Percentiles rank a stretch among this genome's conserved stretches.
phyloP scores from a whole-genome alignment of 2,888 invertebrate genomes.

The Ornithoptera alexandrae region DNA sequence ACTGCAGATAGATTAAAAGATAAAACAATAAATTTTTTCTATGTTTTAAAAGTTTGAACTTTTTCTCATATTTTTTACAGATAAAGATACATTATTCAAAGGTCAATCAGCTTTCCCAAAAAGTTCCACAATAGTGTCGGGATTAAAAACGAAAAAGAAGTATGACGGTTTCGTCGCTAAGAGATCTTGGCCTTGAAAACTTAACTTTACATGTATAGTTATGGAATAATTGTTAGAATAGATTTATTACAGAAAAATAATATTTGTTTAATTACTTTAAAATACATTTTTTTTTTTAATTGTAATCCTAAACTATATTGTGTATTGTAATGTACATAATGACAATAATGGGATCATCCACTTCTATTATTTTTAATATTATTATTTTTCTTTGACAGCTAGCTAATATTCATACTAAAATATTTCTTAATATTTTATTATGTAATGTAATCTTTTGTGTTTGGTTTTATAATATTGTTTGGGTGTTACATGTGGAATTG shows the following conservation, averaged over 20 bases:
- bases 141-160: constrained; percentile 89
- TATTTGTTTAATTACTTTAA: not conserved
- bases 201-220: constrained; percentile 12
- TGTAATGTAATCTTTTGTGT: too few species aligned
- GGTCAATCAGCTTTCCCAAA: constrained; percentile 92
- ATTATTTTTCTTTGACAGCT: too few species aligned
- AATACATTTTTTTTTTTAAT: too few species aligned
- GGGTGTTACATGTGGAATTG: too few species aligned
- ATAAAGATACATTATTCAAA: constrained; percentile 68
- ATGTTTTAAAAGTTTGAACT: constrained; percentile 2
- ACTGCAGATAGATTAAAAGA: not conserved
- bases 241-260: not conserved
- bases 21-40: not conserved
- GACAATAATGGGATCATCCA: too few species aligned
- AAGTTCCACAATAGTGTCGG: constrained; percentile 90
- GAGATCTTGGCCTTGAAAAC: constrained; percentile 79
- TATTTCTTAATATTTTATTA: too few species aligned
- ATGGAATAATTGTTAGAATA: constrained; percentile 13
- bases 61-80: constrained; percentile 39
- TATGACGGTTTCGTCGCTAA: constrained; percentile 86
- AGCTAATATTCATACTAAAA: too few species aligned
- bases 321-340: too few species aligned
- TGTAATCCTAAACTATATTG: too few species aligned
- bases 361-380: too few species aligned
- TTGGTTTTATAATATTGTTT: too few species aligned